A percentile compares a stretch with the other conserved stretches of the same genome.
These are phyloP conservation scores for Parasteatoda tepidariorum DNA, from an alignment of 1,140 invertebrate genomes.

Conservation along the genomic window DNA sequence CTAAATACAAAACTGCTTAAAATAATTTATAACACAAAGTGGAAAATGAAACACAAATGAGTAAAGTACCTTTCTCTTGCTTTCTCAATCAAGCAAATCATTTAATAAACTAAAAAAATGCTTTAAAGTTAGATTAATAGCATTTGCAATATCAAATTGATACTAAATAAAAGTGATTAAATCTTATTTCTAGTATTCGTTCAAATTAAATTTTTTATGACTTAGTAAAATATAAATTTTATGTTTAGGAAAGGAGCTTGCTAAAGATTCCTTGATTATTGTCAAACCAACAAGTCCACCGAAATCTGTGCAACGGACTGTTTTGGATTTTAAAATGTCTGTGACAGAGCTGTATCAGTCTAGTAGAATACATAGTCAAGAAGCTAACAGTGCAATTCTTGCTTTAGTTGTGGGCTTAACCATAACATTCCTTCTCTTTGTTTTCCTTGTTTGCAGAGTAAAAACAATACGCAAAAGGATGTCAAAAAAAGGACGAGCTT, in stretches of 20 bases:
- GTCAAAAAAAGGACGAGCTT: conserved; percentile 82
- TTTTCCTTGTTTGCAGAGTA: conserved; percentile 85
- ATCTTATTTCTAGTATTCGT: no score
- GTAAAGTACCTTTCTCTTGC: no score
- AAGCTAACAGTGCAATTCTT: conserved; percentile 79
- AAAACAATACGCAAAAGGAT: conserved; percentile 79
- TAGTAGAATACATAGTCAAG: conserved; percentile 61
- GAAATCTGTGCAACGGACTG: conserved; percentile 12
- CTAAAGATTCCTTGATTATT: not conserved
- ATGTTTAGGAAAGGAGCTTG: not conserved
- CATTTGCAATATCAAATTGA: no score
- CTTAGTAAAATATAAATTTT: no score
- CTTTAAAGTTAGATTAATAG: no score
- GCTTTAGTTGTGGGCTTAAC: conserved; percentile 82
- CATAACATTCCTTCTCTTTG: conserved; percentile 78
- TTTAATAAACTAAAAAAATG: no score
- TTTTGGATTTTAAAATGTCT: conserved; percentile 51
- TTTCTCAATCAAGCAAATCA: no score
- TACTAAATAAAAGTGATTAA: no score
- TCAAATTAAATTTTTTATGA: no score
- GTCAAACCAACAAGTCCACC: not conserved
- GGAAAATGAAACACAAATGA: no score
- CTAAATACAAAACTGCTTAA: no score
- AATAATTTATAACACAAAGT: no score
- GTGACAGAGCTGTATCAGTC: conserved; percentile 59